Conservation (phyloP, 2,113 vertebrate species). For the Chloropsis cyanopogon region DNA sequence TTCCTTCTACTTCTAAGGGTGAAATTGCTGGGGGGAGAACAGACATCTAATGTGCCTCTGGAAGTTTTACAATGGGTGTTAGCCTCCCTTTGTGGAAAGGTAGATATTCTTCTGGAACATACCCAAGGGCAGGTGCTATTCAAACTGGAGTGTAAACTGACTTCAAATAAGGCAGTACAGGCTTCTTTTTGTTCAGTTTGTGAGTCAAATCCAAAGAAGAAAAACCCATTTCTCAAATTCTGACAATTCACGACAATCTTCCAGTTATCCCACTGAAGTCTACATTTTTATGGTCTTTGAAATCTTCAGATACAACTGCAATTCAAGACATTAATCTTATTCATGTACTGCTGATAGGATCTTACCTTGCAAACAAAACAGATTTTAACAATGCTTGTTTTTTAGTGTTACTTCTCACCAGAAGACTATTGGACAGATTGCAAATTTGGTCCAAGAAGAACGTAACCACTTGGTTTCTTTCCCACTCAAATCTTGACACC, state of each 20-base stretch:
- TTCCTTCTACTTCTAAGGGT: constrained; percentile 58
- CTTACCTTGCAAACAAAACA: constrained; percentile 15
- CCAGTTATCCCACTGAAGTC: not conserved
- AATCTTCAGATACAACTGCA: not conserved
- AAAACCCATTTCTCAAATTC: not conserved
- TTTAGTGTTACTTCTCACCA: not conserved
- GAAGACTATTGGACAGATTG: not conserved
- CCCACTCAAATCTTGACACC: not conserved
- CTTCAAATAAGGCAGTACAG: not conserved
- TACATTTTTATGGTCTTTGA: constrained; percentile 19
- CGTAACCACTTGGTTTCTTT: not conserved
- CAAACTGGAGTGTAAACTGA: constrained; percentile 51
- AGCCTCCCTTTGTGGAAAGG: constrained; percentile 63
- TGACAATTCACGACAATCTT: not conserved
- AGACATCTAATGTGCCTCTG: constrained; percentile 66
- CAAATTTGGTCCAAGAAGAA: not conserved
- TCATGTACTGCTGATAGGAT: constrained; percentile 28
- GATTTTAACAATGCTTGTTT: constrained; percentile 32
- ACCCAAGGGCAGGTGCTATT: constrained; percentile 62
- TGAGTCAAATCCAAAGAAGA: not conserved
- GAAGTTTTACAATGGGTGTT: constrained; percentile 70
- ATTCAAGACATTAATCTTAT: constrained; percentile 28
- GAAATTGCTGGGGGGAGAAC: constrained; percentile 55
- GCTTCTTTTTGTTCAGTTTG: constrained; percentile 19
- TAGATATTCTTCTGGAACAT: constrained; percentile 57